A percentile compares a stretch with the other conserved stretches of the same genome.
These are phyloP conservation scores for Thomomys bottae DNA, from an alignment of 2,113 vertebrate genomes.

Conservation along the genomic window DNA sequence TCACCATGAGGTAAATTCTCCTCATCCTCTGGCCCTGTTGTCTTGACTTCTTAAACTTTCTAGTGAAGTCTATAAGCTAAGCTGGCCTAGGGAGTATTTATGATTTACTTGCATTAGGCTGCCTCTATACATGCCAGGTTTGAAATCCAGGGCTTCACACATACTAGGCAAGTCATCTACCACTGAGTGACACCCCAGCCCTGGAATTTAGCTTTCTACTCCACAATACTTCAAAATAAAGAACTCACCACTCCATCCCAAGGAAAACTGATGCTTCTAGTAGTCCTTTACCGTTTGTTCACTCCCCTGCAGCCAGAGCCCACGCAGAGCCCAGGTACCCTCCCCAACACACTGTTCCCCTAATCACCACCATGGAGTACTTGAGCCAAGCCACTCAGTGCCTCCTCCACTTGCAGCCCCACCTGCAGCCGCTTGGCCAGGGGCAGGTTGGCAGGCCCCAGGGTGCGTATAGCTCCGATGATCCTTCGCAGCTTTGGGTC, in stretches of 20 bases:
- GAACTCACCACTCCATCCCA: neutral
- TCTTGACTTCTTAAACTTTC: neutral
- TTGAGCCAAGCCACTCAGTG: too few species aligned
- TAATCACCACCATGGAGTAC: neutral
- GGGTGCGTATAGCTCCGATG: conserved; percentile 86
- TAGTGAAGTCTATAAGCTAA: neutral
- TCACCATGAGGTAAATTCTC: neutral
- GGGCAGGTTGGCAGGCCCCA: conserved; percentile 93
- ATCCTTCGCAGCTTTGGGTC: conserved; percentile 84
- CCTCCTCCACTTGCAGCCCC: conserved; percentile 54
- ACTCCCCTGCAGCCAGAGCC: neutral
- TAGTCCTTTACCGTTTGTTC: neutral
- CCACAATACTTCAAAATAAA: neutral
- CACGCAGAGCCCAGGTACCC: neutral
- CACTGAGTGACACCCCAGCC: neutral
- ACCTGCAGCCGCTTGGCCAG: conserved; percentile 87
- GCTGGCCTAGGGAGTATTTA: neutral
- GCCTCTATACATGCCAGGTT: neutral
- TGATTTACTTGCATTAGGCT: neutral
- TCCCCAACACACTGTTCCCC: accelerated
- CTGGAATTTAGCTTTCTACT: neutral
- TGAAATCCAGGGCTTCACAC: neutral
- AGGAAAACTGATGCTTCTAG: neutral
- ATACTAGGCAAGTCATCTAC: neutral
- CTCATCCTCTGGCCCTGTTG: neutral